Evolutionary conservation across 2,888 invertebrate species (phyloP).

Genomic region (Drymonia ruficornis): DNA sequence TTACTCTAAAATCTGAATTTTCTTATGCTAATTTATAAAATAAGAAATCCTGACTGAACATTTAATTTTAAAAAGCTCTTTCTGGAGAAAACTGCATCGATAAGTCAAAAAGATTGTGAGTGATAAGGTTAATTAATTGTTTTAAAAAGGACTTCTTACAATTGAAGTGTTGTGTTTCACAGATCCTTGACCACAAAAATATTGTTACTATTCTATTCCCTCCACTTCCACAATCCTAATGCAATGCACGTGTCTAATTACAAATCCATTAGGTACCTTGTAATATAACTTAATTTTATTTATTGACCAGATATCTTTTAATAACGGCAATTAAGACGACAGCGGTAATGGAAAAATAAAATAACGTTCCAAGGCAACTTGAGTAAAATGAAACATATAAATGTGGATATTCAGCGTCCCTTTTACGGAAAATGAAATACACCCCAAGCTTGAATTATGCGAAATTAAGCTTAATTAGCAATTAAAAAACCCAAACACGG

Average conservation of each 20-base stretch:
- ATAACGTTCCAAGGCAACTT: slow-evolving; percentile 50
- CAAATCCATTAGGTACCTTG: slow-evolving; percentile 45
- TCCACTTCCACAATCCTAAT: no score
- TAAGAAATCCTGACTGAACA: slow-evolving; percentile 23
- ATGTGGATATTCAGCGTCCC: slow-evolving; percentile 26
- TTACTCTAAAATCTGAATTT: slow-evolving; percentile 23
- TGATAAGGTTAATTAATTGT: no score
- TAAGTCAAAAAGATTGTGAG: background rate
- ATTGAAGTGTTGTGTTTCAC: no score
- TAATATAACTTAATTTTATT: slow-evolving; percentile 41
- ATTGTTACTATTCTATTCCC: no score
- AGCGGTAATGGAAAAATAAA: slow-evolving; percentile 60
- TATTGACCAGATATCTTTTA: slow-evolving; percentile 46
- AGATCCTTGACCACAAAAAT: no score
- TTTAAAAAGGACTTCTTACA: no score
- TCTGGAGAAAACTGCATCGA: slow-evolving; percentile 25
- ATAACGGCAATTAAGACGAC: slow-evolving; percentile 55
- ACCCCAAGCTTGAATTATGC: background rate
- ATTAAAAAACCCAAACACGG: background rate
- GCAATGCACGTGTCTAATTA: slow-evolving; percentile 26
- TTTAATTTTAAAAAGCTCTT: slow-evolving; percentile 30
- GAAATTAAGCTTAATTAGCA: background rate
- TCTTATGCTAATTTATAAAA: slow-evolving; percentile 34
- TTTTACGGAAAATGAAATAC: slow-evolving; percentile 7
- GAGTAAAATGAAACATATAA: slow-evolving; percentile 39